Evolutionary conservation across 2,797 vertebrate species (phyloP).

Genomic region (Ciconia nigra): DNA sequence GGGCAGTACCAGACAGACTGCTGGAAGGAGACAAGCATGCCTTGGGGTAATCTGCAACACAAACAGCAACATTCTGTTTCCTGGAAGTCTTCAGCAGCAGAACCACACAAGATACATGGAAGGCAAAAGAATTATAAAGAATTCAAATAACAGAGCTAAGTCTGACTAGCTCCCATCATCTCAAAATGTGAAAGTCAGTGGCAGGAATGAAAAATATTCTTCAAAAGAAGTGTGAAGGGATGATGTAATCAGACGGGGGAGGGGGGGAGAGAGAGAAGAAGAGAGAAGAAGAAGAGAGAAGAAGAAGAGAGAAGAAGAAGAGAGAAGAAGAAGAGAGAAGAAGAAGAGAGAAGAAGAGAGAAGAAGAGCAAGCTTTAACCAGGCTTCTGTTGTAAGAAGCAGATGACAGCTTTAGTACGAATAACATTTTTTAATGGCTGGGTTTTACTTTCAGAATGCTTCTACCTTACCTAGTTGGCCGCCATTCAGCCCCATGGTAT

Average conservation of each 20-base stretch:
- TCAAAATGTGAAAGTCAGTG: neutral
- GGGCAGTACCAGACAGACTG: neutral
- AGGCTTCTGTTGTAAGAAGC: neutral
- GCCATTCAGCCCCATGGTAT: constrained; percentile 95
- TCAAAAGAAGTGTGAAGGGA: neutral
- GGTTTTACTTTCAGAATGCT: neutral
- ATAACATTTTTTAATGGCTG: neutral
- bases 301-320: too few species aligned
- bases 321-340: too few species aligned
- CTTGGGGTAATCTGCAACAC: neutral
- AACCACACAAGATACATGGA: neutral
- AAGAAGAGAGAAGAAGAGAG: too few species aligned
- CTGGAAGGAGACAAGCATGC: neutral
- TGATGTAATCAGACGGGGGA: neutral
- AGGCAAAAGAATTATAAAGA: neutral
- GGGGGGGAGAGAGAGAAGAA: too few species aligned
- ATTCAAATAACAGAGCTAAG: neutral
- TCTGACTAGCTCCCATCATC: neutral
- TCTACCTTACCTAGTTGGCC: constrained; percentile 91
- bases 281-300: too few species aligned
- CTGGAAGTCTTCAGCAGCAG: neutral
- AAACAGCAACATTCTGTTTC: neutral
- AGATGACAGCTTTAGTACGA: neutral
- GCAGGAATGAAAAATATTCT: neutral
- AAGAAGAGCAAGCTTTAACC: neutral